Evolutionary conservation across 1,140 invertebrate genomes (phyloP), one percentile per base, ranked within the genome.

Genomic region (Arion vulgaris): DNA sequence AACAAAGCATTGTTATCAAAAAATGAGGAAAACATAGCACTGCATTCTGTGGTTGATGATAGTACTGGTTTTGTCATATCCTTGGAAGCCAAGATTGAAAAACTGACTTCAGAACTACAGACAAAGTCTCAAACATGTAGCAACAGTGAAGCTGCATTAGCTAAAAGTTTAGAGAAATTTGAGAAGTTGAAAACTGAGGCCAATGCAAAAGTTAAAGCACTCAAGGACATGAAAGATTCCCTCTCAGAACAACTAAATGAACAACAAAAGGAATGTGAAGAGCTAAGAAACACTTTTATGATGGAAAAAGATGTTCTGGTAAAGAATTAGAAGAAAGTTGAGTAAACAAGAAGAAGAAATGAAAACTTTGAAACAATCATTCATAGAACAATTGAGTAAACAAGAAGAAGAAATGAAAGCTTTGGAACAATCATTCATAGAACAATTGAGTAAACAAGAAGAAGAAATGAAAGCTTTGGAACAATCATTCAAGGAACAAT

Each of bases 401-500:
- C 77, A 82, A n/a, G 66, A 83, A 38, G 74, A 81, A 71, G 83
- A 85, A 78, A 72, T 84, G 1, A 84, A 85, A 79, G 73, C 73
- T 17, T 41, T 88, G 72, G 88, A 89, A 72, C 86, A 86, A 51
- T 85, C 85, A 73, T 89, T 89, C 82, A 88, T 86, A 45, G 83
- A 83, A 1, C 84, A 80, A 51, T 26, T 87, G 17, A 28, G 32
- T 36, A 66, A 76, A 68, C 77, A 82, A n/a, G 66, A 83, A 38
- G 74, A 81, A 71, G 83, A 85, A 78, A 72, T 84, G 1, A 84
- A 85, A 79, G 73, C 73, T 17, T 41, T 88, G 72, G 88, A 89
- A 72, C 86, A 86, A 51, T 85, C 85, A 73, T 89, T 89, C 82
- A 88, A 86, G 85, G 82, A 82, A 26, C 83, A 90, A 68, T 89